phyloP scores from a whole-genome alignment of 2,113 vertebrate species.

The Pycnonotus jocosus region DNA sequence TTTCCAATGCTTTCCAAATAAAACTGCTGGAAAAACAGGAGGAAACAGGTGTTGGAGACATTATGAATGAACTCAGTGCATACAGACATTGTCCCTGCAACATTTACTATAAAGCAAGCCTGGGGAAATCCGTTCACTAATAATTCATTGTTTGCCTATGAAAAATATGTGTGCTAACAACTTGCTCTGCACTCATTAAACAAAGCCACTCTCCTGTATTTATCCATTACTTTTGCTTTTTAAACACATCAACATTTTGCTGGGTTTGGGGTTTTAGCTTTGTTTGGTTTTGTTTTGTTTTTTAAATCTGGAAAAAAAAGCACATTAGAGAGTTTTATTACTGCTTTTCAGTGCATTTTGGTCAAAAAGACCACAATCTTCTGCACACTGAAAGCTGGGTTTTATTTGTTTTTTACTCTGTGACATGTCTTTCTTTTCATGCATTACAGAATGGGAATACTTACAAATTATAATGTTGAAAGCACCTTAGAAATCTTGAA shows the following conservation, averaged over 20 bases:
- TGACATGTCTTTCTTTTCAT: background rate
- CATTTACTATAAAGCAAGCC: slow-evolving; percentile 64
- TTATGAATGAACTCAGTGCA: slow-evolving; percentile 65
- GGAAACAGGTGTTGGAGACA: slow-evolving; percentile 77
- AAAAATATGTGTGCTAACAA: slow-evolving; percentile 30
- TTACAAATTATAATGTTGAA: background rate
- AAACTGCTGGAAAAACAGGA: slow-evolving; percentile 62
- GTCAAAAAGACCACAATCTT: background rate
- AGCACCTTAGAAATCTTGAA: background rate
- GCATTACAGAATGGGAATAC: background rate
- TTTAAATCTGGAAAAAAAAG: background rate
- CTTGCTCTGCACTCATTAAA: background rate
- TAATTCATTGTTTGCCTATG: slow-evolving; percentile 61
- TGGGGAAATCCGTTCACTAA: slow-evolving; percentile 62
- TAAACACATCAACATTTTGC: background rate
- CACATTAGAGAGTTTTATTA: background rate
- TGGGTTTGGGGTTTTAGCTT: background rate
- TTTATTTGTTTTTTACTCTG: background rate
- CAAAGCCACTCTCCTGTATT: background rate
- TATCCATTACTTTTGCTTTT: slow-evolving; percentile 5
- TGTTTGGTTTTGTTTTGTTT: background rate
- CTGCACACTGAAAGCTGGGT: background rate
- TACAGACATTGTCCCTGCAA: slow-evolving; percentile 21
- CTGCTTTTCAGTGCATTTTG: background rate
- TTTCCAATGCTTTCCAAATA: background rate